phyloP scores from a whole-genome alignment of 2,888 invertebrate genomes.

The Lepetodrilus schrolli region DNA sequence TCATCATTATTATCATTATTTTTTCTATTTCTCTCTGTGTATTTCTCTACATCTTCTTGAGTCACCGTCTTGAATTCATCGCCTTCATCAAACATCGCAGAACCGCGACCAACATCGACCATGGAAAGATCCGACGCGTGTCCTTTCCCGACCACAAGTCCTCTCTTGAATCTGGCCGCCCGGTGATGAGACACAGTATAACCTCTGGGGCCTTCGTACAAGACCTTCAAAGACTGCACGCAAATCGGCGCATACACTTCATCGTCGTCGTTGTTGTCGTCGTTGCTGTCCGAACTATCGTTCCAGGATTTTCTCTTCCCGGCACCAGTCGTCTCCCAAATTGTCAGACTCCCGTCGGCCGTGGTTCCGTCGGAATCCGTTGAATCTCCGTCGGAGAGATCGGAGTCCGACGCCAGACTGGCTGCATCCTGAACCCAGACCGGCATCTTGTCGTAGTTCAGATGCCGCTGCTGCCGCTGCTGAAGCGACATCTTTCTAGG shows the following conservation, averaged over 20 bases:
- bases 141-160: too few relatives aligned
- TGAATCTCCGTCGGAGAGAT: not conserved
- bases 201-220: conserved; percentile 7
- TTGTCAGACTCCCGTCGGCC: not conserved
- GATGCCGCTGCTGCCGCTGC: not conserved
- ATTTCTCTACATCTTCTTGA: not conserved
- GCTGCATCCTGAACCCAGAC: not conserved
- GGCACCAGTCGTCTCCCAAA: not conserved
- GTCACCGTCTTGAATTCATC: not conserved
- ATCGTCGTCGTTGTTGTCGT: not conserved
- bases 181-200: not conserved
- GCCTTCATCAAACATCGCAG: not conserved
- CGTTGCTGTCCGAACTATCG: not conserved
- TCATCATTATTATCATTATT: not conserved
- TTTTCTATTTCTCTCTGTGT: not conserved
- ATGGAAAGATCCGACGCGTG: too few relatives aligned
- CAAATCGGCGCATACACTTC: not conserved
- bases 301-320: too few relatives aligned
- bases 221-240: not conserved
- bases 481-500: too few relatives aligned
- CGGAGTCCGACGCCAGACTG: not conserved
- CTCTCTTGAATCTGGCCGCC: not conserved
- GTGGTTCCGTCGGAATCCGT: not conserved
- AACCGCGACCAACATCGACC: not conserved
- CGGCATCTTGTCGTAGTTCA: not conserved